phyloP scores from a whole-genome alignment of 2,888 invertebrate species.

The Nemurella pictetii region DNA sequence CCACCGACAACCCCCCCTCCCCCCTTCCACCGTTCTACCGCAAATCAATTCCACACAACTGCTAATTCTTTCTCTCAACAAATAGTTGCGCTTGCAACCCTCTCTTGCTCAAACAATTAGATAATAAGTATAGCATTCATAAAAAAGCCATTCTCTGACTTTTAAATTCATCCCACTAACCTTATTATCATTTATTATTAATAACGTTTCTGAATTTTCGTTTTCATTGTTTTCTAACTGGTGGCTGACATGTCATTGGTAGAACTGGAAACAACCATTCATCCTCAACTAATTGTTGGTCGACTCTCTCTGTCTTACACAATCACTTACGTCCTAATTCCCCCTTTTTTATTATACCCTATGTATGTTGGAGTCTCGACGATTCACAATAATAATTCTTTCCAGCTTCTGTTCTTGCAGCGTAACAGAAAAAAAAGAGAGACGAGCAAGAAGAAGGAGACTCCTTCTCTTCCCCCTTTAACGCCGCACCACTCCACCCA shows the following conservation, averaged over 20 bases:
- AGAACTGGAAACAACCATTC: slow-evolving; percentile 13
- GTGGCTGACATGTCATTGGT: neutral
- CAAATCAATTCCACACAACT: neutral
- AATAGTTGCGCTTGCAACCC: neutral
- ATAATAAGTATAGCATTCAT: neutral
- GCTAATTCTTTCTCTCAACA: neutral
- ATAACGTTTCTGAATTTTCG: neutral
- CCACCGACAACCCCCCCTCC: neutral
- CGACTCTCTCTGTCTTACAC: slow-evolving; percentile 27
- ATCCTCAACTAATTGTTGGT: slow-evolving; percentile 33
- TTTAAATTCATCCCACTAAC: neutral
- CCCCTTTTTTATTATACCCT: slow-evolving; percentile 19
- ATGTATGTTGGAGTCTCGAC: neutral
- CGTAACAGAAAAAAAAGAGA: slow-evolving; percentile 5
- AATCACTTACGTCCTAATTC: slow-evolving; percentile 36
- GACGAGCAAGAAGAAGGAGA: neutral
- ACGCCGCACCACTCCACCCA: neutral
- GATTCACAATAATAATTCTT: slow-evolving; percentile 28
- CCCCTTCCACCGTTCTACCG: neutral
- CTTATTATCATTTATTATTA: neutral
- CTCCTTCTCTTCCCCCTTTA: neutral
- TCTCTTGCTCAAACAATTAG: neutral
- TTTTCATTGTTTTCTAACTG: neutral
- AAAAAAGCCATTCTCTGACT: neutral
- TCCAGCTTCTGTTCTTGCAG: slow-evolving; percentile 20